Conservation (phyloP, 2,113 vertebrate species). For the Phylloscopus trochilus region DNA sequence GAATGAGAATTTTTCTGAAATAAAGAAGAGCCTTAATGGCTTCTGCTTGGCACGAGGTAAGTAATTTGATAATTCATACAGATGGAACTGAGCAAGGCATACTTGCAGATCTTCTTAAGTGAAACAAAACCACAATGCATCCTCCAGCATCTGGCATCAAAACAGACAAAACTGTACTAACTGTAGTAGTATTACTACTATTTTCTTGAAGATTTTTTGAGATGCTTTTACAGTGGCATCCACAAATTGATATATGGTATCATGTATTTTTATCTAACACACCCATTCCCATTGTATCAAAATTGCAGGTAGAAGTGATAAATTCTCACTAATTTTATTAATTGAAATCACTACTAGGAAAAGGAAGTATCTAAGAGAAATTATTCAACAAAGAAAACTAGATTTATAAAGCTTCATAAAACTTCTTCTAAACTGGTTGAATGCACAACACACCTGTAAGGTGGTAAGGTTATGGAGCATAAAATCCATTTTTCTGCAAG, state of each 20-base stretch:
- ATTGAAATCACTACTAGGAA: not conserved
- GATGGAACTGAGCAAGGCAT: not conserved
- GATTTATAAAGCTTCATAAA: not conserved
- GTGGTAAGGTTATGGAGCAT: not conserved
- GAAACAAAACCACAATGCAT: not conserved
- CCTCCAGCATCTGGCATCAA: not conserved
- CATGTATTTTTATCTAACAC: not conserved
- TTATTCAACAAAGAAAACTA: not conserved
- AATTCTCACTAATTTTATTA: not conserved
- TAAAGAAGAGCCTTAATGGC: not conserved
- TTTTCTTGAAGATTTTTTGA: not conserved
- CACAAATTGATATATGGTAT: not conserved
- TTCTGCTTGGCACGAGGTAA: not conserved
- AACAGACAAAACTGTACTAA: not conserved
- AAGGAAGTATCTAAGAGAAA: not conserved
- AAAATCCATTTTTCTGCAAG: not conserved
- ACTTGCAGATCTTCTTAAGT: not conserved
- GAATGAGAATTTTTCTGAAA: not conserved
- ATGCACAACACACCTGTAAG: not conserved
- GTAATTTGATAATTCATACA: not conserved
- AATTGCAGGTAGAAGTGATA: not conserved
- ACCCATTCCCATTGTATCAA: not conserved
- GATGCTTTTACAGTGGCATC: not conserved
- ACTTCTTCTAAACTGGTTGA: not conserved
- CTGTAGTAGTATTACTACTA: not conserved